Conservation (phyloP, 2,113 vertebrate genomes). For the Chelonoidis abingdonii region DNA sequence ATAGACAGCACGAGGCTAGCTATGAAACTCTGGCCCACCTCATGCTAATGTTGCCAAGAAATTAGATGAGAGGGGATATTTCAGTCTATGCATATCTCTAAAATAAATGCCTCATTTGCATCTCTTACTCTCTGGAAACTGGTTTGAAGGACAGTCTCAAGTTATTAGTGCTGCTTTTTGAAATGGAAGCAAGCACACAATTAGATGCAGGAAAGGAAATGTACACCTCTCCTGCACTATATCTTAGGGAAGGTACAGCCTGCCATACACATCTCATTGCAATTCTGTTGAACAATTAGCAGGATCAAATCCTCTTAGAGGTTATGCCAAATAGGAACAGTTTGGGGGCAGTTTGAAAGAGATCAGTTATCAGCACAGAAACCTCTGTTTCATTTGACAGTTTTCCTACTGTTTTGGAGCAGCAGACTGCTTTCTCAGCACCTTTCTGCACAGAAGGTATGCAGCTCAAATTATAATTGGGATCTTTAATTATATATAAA, state of each 20-base stretch:
- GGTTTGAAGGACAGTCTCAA: background rate
- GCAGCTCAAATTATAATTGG: background rate
- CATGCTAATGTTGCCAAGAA: background rate
- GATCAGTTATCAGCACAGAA: background rate
- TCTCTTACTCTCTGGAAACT: background rate
- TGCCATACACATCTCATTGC: fast-evolving
- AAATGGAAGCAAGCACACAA: background rate
- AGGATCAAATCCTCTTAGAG: background rate
- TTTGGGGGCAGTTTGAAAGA: background rate
- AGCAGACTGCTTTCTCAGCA: background rate
- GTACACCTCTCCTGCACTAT: background rate
- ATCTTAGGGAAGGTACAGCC: background rate
- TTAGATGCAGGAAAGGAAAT: background rate
- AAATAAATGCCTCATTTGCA: background rate
- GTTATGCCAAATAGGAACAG: background rate
- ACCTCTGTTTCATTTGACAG: fast-evolving
- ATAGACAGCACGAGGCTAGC: background rate
- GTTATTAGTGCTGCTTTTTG: background rate
- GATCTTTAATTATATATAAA: background rate
- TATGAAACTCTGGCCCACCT: fast-evolving
- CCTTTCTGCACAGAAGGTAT: background rate
- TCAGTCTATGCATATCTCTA: background rate
- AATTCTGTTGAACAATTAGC: background rate
- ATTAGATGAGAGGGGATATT: background rate
- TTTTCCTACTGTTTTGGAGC: background rate